Conservation (phyloP, 2,113 vertebrate genomes). For the Macaca fascicularis region DNA sequence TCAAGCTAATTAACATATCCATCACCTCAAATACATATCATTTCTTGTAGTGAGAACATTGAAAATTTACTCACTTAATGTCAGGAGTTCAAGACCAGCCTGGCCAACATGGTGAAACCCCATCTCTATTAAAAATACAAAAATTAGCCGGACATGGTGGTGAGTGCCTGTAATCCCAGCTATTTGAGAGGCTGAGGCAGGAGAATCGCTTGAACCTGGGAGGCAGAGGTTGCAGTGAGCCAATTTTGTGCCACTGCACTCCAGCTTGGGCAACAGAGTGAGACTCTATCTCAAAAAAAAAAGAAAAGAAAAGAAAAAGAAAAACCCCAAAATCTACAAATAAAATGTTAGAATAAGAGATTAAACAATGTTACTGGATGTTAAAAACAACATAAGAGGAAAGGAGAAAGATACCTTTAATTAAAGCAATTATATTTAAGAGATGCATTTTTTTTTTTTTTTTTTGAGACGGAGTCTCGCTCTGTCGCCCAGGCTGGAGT, state of each 20-base stretch:
- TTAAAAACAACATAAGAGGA: background rate
- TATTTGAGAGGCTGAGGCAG: no score
- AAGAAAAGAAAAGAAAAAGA: background rate
- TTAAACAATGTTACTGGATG: background rate
- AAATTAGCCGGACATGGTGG: no score
- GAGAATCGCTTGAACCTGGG: no score
- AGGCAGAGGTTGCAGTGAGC: no score
- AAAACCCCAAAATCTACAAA: constrained; percentile 10
- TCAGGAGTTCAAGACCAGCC: no score
- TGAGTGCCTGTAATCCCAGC: no score
- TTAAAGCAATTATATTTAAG: background rate
- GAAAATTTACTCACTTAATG: background rate
- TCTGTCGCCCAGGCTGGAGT: no score
- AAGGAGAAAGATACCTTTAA: background rate
- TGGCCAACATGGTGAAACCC: no score
- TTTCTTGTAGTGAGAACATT: background rate
- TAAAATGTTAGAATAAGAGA: background rate
- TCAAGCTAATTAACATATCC: background rate
- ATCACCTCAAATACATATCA: background rate
- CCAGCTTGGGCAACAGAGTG: background rate
- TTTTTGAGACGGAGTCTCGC: no score
- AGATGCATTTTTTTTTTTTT: background rate
- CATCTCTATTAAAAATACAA: no score
- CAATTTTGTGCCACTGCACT: no score
- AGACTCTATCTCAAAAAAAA: background rate